Conservation (phyloP, 2,888 invertebrate genomes). For the Drosophila sordidula region DNA sequence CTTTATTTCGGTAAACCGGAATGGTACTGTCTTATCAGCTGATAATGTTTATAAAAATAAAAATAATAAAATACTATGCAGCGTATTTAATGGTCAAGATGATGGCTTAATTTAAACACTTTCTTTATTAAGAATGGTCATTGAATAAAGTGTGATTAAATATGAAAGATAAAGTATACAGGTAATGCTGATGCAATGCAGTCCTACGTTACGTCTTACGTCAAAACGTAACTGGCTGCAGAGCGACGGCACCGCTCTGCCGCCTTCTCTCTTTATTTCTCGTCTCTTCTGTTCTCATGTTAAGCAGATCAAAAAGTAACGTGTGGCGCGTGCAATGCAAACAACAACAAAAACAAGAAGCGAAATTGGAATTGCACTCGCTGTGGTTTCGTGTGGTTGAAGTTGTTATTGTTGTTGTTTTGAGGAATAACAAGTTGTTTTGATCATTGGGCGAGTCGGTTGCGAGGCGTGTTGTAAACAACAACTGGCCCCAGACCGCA, state of each 20-base stretch:
- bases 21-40: slow-evolving; percentile 45
- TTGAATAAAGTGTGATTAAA: background rate
- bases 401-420: slow-evolving; percentile 41
- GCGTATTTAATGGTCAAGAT: slow-evolving; percentile 29
- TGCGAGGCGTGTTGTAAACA: slow-evolving; percentile 61
- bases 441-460: slow-evolving; percentile 62
- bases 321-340: slow-evolving; percentile 59
- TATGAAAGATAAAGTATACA: no score
- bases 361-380: slow-evolving; percentile 42
- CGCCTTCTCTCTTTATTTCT: background rate
- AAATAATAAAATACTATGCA: slow-evolving; percentile 1
- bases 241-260: slow-evolving; percentile 1
- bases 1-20: slow-evolving; percentile 23
- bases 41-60: slow-evolving; percentile 1
- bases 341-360: slow-evolving; percentile 37
- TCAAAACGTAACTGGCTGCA: slow-evolving; percentile 23
- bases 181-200: slow-evolving; percentile 53
- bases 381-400: slow-evolving; percentile 36
- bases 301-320: slow-evolving; percentile 48
- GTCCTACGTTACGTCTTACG: slow-evolving; percentile 50
- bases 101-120: slow-evolving; percentile 30
- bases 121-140: slow-evolving; percentile 33
- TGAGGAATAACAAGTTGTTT: slow-evolving; percentile 75
- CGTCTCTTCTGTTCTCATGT: slow-evolving; percentile 12
- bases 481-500: slow-evolving; percentile 49